Base-by-base conservation (phyloP, 2,797 vertebrate genomes). In the Ambastaia sidthimunki region DNA sequence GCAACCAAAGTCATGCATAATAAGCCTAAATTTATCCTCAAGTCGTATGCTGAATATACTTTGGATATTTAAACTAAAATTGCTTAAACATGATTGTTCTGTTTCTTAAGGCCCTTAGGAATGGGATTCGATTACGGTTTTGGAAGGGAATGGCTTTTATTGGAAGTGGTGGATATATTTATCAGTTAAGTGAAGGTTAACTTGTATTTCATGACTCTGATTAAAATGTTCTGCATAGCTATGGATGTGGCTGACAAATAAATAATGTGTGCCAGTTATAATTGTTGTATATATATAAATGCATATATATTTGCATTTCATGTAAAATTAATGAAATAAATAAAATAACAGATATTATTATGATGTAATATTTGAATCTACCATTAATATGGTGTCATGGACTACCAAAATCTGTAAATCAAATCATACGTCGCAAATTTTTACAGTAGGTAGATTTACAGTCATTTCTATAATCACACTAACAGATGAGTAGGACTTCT, bases 391-490 rank as follows among this genome's bases (percentile, higher is more conserved):
- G 23, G 73, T 80, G 37, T 71, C 52, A 76, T 15, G 41, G 50
- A 57, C 12, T 62, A 67, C 44, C 69, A 74, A 81, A 82, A 68
- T 44, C 16, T 82, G 44, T 74, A 54, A 81, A 72, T 74, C 25
- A 28, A 83, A 82, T 80, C 34, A 48, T 87, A 85, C 50, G 75
- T 78, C 85, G 88, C 87, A 81, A 18, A 82, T 86, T 85, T 76
- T 85, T 44, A 62, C 82, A 84, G 85, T 73, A 87, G 86, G 85
- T 72, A 68, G 74, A 86, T 86, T 80, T 77, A 84, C 83, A 82
- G 86, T 84, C 76, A 85, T 86, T 87, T 86, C 21, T 62, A 18
- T 23, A 62, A 37, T 60, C 34, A 70, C 11, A 81, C 84, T 82
- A 81, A 85, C 84, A 47, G 74, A 86, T 84, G 78, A 88, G 86